Evolutionary conservation across 2,797 vertebrate genomes (phyloP).

Genomic region (Spatula versicolor): DNA sequence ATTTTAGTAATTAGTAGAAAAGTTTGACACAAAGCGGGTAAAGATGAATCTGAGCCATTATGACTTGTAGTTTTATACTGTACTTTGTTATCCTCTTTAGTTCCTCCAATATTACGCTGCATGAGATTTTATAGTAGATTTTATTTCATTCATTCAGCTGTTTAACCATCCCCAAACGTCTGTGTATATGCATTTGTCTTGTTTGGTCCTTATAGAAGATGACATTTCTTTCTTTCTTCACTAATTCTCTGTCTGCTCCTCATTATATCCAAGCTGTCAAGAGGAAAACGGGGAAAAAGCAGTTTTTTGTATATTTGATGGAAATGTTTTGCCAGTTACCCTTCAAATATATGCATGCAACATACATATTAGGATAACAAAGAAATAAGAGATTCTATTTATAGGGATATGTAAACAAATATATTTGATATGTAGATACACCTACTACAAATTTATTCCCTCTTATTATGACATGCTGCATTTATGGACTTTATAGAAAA

Average conservation of each 20-base stretch:
- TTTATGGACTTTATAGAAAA: neutral
- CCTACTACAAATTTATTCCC: neutral
- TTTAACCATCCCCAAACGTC: neutral
- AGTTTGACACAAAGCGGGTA: neutral
- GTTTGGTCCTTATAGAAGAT: neutral
- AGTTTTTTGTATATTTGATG: neutral
- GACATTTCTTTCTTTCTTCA: neutral
- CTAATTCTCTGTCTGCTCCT: neutral
- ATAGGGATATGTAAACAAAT: neutral
- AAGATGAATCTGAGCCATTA: neutral
- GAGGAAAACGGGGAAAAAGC: neutral
- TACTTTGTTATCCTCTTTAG: neutral
- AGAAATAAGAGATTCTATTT: neutral
- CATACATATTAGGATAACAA: neutral
- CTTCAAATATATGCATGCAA: neutral
- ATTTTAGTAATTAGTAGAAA: neutral
- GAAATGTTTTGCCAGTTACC: neutral
- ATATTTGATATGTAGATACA: neutral
- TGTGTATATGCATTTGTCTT: neutral
- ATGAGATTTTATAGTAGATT: neutral
- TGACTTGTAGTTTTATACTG: neutral
- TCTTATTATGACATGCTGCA: neutral
- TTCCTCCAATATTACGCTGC: neutral
- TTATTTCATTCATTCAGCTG: neutral
- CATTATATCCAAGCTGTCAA: neutral